Percentiles rank a stretch among this genome's conserved stretches.
These are phyloP conservation scores for Thyatira batis DNA, from an alignment of 2,888 invertebrate species.

Conservation along the genomic window DNA sequence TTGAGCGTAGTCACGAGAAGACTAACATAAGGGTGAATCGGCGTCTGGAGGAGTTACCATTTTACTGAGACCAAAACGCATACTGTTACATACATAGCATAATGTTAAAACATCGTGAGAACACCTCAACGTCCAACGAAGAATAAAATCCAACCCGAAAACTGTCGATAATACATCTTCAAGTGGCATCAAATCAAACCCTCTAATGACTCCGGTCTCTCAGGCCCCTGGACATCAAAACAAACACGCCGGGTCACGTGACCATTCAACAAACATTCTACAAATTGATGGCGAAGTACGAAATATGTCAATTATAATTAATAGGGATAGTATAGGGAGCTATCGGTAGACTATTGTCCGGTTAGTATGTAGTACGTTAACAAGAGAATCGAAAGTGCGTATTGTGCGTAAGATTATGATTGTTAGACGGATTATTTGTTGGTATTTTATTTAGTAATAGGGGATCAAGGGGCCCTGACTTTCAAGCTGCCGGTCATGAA, in stretches of 20 bases:
- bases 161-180: slow-evolving; percentile 28
- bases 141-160: slow-evolving; percentile 12
- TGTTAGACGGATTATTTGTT: slow-evolving; percentile 15
- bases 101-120: no score
- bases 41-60: no score
- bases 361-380: slow-evolving; percentile 43
- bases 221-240: slow-evolving; percentile 73
- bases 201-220: slow-evolving; percentile 53
- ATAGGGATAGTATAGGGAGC: no score
- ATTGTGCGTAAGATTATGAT: slow-evolving; percentile 14
- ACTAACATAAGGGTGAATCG: no score
- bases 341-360: slow-evolving; percentile 57
- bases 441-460: slow-evolving; percentile 5
- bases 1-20: no score
- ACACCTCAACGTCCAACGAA: no score
- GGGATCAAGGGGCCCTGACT: neutral
- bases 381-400: slow-evolving; percentile 32
- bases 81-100: no score
- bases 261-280: slow-evolving; percentile 56
- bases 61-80: no score
- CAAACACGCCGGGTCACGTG: slow-evolving; percentile 72
- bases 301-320: slow-evolving; percentile 82
- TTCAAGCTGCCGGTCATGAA: no score
- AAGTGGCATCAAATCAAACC: slow-evolving; percentile 39
- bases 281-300: slow-evolving; percentile 70